Base-by-base conservation (phyloP, 2,888 invertebrate species). In the Agriopis aurantiaria region DNA sequence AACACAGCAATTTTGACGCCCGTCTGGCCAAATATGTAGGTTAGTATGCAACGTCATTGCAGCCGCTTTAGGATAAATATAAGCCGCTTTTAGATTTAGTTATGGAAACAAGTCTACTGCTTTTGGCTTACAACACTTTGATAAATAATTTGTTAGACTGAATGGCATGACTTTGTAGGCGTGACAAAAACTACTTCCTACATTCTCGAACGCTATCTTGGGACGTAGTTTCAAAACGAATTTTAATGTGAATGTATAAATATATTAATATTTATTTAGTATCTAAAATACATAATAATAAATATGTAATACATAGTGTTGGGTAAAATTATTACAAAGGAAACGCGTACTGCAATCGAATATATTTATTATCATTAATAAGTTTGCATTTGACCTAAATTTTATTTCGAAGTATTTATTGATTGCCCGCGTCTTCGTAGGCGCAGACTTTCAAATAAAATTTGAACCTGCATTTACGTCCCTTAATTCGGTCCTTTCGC, bases 91-190 rank as follows among this genome's bases (percentile, higher is more conserved):
- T 83, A 77, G 67, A 79, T 74, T 69, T 78, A 75, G 65, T 80
- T 84, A 85, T 84, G 83, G 78, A 80, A 83, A 83, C 83, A 69
- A 77, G 75, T 75, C 79, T 62, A 66, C 71, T 69, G 62, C 45
- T 61, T 71, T 75, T 75, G 69, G 66, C 70, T 77, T 77, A 75
- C 84, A 78, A 81, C 80, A 82, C 74, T 79, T 23, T 59, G 60
- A 63, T 57, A 53, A 80, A 78, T 81, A 79, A 83, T 69, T 70
- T 71, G 67, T 59, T 64, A 65, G 53, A 69, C 71, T 77, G 73
- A 73, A 40, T 58, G 7, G 61, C 51, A 53, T 52, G 33, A 57
- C 48, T 61, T 61, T 52, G 58, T 48, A 59, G 45, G 69, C 49
- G 57, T 58, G 62, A 63, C 58, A 63, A 53, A 63, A 66, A 59